Evolutionary conservation across 1,140 invertebrate genomes (phyloP), one percentile per base, ranked within the genome.

Genomic region (Cataglyphis hispanica): DNA sequence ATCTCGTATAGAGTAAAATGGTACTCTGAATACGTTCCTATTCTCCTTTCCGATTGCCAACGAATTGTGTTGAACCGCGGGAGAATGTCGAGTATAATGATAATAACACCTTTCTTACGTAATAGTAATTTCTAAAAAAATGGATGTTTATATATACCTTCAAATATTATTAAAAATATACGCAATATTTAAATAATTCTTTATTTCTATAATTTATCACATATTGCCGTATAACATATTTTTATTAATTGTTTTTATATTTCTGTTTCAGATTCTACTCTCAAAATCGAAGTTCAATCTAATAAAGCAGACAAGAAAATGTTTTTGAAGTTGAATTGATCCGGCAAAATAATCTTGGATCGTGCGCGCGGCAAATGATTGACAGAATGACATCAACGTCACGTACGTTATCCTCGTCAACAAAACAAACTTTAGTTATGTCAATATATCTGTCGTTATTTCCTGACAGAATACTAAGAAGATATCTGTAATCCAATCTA

Each of bases 221-320:
- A 27, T 27, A 10, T 70, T 58, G 27, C 11, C 7, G 25, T 25
- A 43, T 31, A 27, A 8, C n/a, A 40, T 22, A 16, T 11, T 67
- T 46, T 86, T 46, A 83, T 43, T 50, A 31, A 37, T 10, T 46
- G 1, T 11, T 43, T 61, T 40, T 50, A 19, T 89, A 25, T 78
- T 27, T 86, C 13, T 88, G 87, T 89, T 89, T 56, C 88, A 89
- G 88, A 69, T 81, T 66, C 13, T 27, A 6, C 16, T 5, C 5
- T 25, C 25, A 11, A 43, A 19, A 22, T 19, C 40, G 46, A 31
- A 19, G n/a, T 11, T n/a, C 27, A 27, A 37, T 22, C n/a, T 16
- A 10, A 22, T 19, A 19, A 8, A 53, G 25, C 13, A 13, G 1
- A 11, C 16, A 31, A 6, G 25, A n/a, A 16, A 40, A 13, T 22